Percentiles rank a stretch among this genome's conserved stretches.
Conservation (phyloP, 1,140 invertebrate genomes). For the Lasioglossum albipes region DNA sequence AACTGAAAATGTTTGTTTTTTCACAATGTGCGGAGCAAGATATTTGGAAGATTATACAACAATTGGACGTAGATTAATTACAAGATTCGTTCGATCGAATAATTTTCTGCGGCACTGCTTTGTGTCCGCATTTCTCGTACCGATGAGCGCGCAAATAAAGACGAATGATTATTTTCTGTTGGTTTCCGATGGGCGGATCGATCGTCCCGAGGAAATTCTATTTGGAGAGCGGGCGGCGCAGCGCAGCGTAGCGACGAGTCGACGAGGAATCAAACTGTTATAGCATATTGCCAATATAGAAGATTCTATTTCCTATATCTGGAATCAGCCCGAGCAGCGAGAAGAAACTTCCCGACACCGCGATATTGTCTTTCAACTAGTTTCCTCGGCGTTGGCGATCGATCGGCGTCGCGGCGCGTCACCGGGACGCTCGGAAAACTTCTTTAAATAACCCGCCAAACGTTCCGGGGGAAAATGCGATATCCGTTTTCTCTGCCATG, state of each 20-base stretch:
- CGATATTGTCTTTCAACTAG: slow-evolving; percentile 9
- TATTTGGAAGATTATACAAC: no score
- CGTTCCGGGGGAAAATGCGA: background rate
- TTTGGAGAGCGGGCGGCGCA: background rate
- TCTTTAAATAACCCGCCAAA: slow-evolving; percentile 4
- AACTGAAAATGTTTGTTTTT: no score
- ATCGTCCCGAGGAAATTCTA: background rate
- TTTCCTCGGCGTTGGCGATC: background rate
- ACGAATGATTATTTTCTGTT: no score
- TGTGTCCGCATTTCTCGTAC: no score
- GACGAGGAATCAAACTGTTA: background rate
- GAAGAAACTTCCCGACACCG: background rate
- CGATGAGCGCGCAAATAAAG: no score
- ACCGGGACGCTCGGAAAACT: background rate
- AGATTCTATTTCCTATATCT: background rate
- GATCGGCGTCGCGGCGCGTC: background rate
- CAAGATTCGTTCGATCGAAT: no score
- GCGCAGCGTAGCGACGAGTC: background rate
- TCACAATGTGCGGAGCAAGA: no score
- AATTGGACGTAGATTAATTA: no score
- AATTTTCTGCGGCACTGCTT: no score
- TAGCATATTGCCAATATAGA: background rate
- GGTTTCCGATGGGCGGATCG: no score
- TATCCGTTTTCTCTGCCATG: background rate
- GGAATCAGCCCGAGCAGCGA: background rate